These are phyloP conservation scores for Tetramorium parvispinum DNA, from an alignment of 1,140 invertebrate species.

Conservation along the genomic window DNA sequence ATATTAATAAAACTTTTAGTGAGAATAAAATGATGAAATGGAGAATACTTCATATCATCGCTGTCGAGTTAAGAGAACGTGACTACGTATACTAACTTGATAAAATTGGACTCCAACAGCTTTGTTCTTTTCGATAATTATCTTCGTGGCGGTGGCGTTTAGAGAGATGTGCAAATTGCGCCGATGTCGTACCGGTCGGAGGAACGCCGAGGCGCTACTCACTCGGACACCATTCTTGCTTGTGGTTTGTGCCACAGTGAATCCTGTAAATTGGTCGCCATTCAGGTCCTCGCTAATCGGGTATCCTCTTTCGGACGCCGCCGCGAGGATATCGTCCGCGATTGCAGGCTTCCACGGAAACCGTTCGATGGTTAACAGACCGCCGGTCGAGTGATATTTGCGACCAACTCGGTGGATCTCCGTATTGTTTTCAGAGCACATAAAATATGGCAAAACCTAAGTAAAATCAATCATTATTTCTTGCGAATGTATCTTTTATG, in stretches of 20 bases:
- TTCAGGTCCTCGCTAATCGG: conserved; percentile 87
- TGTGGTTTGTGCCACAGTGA: conserved; percentile 86
- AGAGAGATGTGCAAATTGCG: conserved; percentile 90
- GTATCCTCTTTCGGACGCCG: conserved; percentile 86
- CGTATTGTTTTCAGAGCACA: conserved; percentile 85
- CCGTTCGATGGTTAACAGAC: conserved; percentile 83
- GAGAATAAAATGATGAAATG: background rate
- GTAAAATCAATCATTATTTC: conserved; percentile 1
- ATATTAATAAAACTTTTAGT: background rate
- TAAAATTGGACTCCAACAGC: conserved; percentile 88
- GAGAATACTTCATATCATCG: background rate
- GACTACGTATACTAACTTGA: conserved; percentile 75
- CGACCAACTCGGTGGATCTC: conserved; percentile 82
- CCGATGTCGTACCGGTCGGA: conserved; percentile 87
- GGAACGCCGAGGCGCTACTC: conserved; percentile 89
- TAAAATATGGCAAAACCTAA: conserved; percentile 87
- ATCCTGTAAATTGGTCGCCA: conserved; percentile 85
- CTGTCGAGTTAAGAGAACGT: background rate
- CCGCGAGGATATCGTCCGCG: conserved; percentile 86
- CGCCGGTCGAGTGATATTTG: conserved; percentile 81
- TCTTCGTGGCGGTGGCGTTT: conserved; percentile 89
- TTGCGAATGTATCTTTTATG: background rate
- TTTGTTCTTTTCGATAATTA: conserved; percentile 86
- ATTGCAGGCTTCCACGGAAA: conserved; percentile 85
- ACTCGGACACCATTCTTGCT: conserved; percentile 88